Percentiles rank a stretch among this genome's conserved stretches.
These are phyloP conservation scores for Drosophila diplacantha DNA, from an alignment of 2,888 invertebrate genomes.

Conservation along the genomic window DNA sequence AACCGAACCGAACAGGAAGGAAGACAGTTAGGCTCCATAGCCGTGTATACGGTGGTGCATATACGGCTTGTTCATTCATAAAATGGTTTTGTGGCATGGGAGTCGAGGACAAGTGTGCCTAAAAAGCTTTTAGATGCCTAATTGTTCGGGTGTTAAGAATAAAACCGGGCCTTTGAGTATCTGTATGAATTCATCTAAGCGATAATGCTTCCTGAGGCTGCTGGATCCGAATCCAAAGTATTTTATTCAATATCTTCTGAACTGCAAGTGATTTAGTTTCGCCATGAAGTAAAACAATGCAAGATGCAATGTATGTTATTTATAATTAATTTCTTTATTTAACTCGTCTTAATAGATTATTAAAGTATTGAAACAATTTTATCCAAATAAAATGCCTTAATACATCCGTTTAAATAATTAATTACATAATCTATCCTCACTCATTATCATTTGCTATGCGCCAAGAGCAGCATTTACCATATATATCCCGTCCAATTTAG, in stretches of 20 bases:
- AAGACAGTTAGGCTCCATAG: constrained; percentile 1
- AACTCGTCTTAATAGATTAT: neutral
- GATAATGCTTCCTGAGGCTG: neutral
- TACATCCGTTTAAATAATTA: neutral
- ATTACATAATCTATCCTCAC: neutral
- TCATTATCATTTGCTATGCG: neutral
- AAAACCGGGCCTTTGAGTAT: neutral
- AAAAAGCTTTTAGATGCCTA: constrained; percentile 27
- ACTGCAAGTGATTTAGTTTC: neutral
- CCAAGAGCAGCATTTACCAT: neutral
- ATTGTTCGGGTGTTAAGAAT: constrained; percentile 8
- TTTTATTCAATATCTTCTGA: no score
- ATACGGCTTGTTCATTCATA: constrained; percentile 32
- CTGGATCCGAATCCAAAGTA: neutral
- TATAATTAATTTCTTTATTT: neutral
- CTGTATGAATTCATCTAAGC: neutral
- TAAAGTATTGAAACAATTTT: neutral
- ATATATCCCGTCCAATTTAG: neutral
- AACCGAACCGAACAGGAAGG: constrained; percentile 1
- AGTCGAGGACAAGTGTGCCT: constrained; percentile 1
- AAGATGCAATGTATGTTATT: neutral
- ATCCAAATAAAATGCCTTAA: neutral
- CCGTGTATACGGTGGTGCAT: neutral
- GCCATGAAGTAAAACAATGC: neutral
- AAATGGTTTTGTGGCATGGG: constrained; percentile 13